phyloP scores from a whole-genome alignment of 2,888 invertebrate genomes.

The Stenolophus ochropezus region DNA sequence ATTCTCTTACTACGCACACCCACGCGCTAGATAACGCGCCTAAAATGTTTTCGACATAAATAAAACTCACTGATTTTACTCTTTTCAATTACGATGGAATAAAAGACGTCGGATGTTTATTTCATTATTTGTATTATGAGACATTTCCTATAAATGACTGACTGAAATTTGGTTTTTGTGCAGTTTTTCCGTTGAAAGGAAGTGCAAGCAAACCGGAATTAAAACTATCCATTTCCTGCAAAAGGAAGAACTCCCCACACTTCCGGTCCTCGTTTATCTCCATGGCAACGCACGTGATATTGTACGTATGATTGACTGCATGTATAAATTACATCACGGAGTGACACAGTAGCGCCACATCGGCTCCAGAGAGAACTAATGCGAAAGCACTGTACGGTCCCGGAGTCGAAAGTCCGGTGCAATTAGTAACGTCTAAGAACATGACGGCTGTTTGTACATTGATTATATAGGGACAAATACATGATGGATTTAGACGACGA shows the following conservation, averaged over 20 bases:
- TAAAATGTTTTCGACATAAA: no score
- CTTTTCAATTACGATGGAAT: no score
- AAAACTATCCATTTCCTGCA: background rate
- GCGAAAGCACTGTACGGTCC: background rate
- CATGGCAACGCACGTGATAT: constrained; percentile 32
- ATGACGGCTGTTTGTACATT: background rate
- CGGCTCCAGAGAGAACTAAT: background rate
- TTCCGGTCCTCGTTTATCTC: constrained; percentile 9
- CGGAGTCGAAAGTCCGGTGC: background rate
- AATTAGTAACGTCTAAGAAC: background rate
- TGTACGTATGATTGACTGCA: constrained; percentile 40
- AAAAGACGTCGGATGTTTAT: no score
- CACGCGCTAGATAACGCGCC: no score
- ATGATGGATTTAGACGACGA: constrained; percentile 1
- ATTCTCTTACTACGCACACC: no score
- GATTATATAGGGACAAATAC: background rate
- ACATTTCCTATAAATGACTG: no score
- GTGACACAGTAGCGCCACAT: background rate
- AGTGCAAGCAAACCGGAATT: background rate
- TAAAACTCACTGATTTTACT: no score
- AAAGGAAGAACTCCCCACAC: background rate
- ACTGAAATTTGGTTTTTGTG: background rate
- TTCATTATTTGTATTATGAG: no score
- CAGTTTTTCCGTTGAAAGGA: background rate
- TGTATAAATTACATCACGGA: constrained; percentile 31